These are phyloP conservation scores for Equus quagga DNA, from an alignment of 2,113 vertebrate genomes.

Conservation along the genomic window DNA sequence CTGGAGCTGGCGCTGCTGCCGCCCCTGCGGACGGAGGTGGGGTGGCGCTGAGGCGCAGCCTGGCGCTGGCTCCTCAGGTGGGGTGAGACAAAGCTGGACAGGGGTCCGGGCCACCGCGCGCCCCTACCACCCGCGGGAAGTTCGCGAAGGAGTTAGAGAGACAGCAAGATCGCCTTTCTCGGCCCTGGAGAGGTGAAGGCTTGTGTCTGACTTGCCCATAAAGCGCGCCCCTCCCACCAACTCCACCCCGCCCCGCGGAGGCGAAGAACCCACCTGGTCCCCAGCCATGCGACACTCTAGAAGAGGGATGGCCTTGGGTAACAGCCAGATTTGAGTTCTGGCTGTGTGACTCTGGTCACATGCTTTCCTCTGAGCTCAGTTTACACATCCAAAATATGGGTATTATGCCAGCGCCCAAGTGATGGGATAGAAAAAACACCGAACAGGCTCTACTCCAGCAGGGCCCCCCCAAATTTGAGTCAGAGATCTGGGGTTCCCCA, in stretches of 20 bases:
- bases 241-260: accelerated
- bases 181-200: not conserved
- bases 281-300: not conserved
- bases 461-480: not conserved
- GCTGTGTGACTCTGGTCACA: not conserved
- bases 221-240: not conserved
- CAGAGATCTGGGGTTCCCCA: not conserved
- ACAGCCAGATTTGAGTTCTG: not conserved
- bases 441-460: not conserved
- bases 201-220: not conserved
- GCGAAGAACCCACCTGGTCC: not conserved
- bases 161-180: not conserved
- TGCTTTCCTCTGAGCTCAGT: not conserved
- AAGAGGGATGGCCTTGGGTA: not conserved
- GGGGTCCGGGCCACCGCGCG: accelerated
- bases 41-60: not conserved
- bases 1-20: conserved; percentile 36
- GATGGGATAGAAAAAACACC: not conserved
- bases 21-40: conserved; percentile 50
- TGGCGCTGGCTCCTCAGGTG: conserved; percentile 45
- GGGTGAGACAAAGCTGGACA: not conserved
- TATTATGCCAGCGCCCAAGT: not conserved
- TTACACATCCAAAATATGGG: conserved; percentile 12
- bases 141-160: not conserved
- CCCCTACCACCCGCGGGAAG: not conserved